Percentiles rank a stretch among this genome's conserved stretches.
These are phyloP conservation scores for Pecten maximus DNA, from an alignment of 2,888 invertebrate genomes.

Conservation along the genomic window DNA sequence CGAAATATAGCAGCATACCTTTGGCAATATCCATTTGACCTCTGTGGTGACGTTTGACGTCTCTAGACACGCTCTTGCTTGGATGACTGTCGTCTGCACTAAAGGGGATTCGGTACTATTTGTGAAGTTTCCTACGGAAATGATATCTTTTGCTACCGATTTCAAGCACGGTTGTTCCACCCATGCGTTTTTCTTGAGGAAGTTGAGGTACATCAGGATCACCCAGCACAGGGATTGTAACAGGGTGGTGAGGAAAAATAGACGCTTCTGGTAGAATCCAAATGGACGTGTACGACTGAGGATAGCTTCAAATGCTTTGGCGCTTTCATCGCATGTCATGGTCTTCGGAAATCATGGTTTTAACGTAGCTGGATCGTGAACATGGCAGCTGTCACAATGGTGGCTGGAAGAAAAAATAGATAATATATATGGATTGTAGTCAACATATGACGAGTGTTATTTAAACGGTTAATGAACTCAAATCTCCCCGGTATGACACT, in stretches of 20 bases:
- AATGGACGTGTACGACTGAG: constrained; percentile 70
- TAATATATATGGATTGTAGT: not conserved
- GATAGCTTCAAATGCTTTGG: constrained; percentile 71
- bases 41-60: not conserved
- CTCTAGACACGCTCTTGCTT: not conserved
- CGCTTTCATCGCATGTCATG: constrained; percentile 68
- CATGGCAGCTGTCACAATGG: not conserved
- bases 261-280: constrained; percentile 74
- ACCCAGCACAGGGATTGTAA: constrained; percentile 44
- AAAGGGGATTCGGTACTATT: not conserved
- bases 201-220: constrained; percentile 45
- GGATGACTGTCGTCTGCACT: not conserved
- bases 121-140: not conserved
- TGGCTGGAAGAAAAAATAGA: not conserved
- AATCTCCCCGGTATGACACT: too few species aligned
- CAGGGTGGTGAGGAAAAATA: constrained; percentile 53
- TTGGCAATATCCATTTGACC: not conserved
- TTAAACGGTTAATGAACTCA: too few species aligned
- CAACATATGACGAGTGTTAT: too few species aligned
- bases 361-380: not conserved
- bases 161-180: not conserved
- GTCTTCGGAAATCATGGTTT: constrained; percentile 38
- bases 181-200: not conserved
- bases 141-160: not conserved
- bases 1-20: not conserved